Evolutionary conservation across 1,140 invertebrate species (phyloP).

Genomic region (Magallana angulata): DNA sequence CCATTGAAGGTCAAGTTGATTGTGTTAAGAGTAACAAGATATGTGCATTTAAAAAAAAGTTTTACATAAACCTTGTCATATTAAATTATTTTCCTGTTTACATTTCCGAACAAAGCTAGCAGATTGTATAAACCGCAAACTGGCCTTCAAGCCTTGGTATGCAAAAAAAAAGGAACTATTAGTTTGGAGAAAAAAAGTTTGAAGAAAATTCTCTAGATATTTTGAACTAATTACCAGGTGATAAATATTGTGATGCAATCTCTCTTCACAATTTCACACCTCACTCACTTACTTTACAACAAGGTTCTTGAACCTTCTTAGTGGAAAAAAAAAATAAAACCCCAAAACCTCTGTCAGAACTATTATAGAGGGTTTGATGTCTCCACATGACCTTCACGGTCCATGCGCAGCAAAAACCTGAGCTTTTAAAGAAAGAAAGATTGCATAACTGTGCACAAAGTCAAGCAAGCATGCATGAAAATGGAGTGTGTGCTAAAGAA

Average conservation of each 20-base stretch:
- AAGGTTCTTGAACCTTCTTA: not conserved
- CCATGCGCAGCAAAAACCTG: not conserved
- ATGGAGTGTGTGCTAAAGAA: not conserved
- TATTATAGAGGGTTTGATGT: too few relatives aligned
- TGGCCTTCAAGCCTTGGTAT: not conserved
- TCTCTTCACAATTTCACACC: not conserved
- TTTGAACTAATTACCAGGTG: not conserved
- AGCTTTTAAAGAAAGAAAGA: not conserved
- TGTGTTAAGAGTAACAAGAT: not conserved
- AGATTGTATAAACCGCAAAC: not conserved
- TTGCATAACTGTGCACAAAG: slow-evolving; percentile 15
- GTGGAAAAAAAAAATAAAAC: too few relatives aligned
- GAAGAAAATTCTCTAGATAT: slow-evolving; percentile 7
- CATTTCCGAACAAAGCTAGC: not conserved
- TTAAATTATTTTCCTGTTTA: not conserved
- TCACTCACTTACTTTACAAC: not conserved
- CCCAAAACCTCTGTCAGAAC: too few relatives aligned
- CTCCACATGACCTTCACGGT: slow-evolving; percentile 1
- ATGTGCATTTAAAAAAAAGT: not conserved
- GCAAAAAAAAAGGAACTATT: not conserved
- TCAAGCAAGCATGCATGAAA: slow-evolving; percentile 18
- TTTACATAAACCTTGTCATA: not conserved
- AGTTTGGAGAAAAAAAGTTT: not conserved
- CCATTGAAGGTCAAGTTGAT: not conserved
- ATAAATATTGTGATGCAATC: slow-evolving; percentile 34